Base-by-base conservation (phyloP, 92 coral and sea anemone genomes). In the Porites rus region DNA sequence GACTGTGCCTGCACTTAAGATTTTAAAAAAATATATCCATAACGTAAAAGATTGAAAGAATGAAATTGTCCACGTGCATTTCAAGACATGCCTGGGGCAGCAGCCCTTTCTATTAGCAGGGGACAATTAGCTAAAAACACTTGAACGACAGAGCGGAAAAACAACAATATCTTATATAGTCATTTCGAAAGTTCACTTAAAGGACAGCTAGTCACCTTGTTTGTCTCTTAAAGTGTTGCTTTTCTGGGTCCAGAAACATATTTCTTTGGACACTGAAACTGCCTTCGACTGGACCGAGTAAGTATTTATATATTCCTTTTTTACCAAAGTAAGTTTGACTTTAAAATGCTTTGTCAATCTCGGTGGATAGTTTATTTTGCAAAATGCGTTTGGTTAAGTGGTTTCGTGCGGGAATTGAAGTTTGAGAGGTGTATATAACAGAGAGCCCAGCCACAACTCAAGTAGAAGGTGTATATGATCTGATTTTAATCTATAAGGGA, bases 151-250 rank as follows among this genome's bases (percentile, higher is more conserved):
- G 52, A 31, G 59, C 58, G 71, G 69, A 69, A 71, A 38, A 28
- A 7, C 20, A 2, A 10, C 77, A 56, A 70, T 81, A 70, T 71
- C 46, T 1, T 19, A 3, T n/a, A 77, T 43, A 31, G 85, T 24
- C 46, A 43, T 54, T 52, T 62, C 50, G 10, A 72, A 17, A 16
- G 4, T 11, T 21, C 13, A 3, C 79, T 51, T 8, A 54, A 51
- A 79, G 18, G 61, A 52, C 75, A 51, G 38, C 66, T 70, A 81
- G 58, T 58, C 78, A 24, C 61, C 67, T 56, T 71, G 77, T 81
- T 69, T 59, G 43, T 3, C 46, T 50, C 64, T 1, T 56, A 7
- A 81, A 58, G 70, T 80, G 13, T 0, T 81, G 75, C 76, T 69
- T 38, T 38, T 38, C 4, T 38, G 6, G 46, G 5, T 38, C 6